Conservation (phyloP, 1,140 invertebrate genomes). For the Aporrectodea caliginosa region DNA sequence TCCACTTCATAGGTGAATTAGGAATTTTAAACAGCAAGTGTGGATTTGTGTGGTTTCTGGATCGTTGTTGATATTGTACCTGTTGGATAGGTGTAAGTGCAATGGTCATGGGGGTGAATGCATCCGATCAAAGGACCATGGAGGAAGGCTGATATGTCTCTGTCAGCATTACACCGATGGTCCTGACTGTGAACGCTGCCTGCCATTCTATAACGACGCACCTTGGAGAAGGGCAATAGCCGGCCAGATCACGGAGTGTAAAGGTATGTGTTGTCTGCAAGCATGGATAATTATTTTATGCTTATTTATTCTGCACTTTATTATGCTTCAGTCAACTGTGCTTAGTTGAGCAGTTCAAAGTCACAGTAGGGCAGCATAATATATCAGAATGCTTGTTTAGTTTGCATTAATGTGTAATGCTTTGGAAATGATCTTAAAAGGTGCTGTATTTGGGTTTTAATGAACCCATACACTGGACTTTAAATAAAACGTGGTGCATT, state of each 20-base stretch:
- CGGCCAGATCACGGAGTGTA: slow-evolving; percentile 4
- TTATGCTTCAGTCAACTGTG: slow-evolving; percentile 71
- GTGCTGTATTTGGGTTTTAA: no score
- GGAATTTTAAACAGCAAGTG: neutral
- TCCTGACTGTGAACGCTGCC: slow-evolving; percentile 83
- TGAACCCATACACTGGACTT: no score
- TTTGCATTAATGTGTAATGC: no score
- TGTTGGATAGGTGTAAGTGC: slow-evolving; percentile 14
- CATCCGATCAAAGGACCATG: slow-evolving; percentile 18
- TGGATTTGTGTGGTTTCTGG: neutral
- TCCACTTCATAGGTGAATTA: neutral
- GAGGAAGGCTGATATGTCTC: slow-evolving; percentile 41
- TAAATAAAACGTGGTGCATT: no score
- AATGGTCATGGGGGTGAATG: slow-evolving; percentile 23
- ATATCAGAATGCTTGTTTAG: slow-evolving; percentile 71
- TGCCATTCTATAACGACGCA: slow-evolving; percentile 78
- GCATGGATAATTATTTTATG: slow-evolving; percentile 80
- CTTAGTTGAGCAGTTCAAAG: no score
- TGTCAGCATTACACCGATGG: slow-evolving; percentile 87
- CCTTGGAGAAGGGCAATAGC: slow-evolving; percentile 10
- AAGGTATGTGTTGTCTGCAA: slow-evolving; percentile 38
- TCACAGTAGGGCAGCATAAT: slow-evolving; percentile 80
- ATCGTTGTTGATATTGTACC: neutral
- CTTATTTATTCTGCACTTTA: slow-evolving; percentile 75
- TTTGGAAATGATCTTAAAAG: no score